Base-by-base conservation (phyloP, 1,140 invertebrate genomes). In the Zaprionus africanus region DNA sequence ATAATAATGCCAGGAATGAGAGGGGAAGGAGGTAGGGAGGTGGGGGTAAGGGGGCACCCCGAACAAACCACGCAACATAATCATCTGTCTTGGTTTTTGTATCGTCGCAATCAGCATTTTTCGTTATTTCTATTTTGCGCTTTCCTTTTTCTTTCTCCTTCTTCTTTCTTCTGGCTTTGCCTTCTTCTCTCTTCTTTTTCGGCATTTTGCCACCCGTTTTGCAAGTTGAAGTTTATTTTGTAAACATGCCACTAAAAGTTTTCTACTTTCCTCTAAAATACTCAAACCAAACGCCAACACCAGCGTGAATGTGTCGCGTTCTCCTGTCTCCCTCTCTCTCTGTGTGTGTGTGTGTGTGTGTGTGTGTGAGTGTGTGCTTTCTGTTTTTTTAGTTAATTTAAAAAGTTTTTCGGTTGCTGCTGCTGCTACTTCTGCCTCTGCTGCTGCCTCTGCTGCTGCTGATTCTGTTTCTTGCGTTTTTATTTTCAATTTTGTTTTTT, bases 191-290 rank as follows among this genome's bases (percentile, higher is more conserved):
- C 22, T 22, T 22, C 80, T 81, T 75, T 76, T 79, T 68, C 11
- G 19, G 4, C 34, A 22, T 49, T 83, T 54, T 62, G 38, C 13
- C 38, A 73, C 26, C 63, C 70, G 74, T 88, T 87, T 81, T 84
- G 85, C 84, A 81, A 88, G 78, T 77, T 88, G 81, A 87, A 87
- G 81, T 90, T 90, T 90, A 90, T 90, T 90, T 90, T 90, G 85
- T 90, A 86, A 90, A 90, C 85, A 90, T 90, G 85, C 85, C 85
- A 90, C 85, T 90, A 90, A 90, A 90, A 90, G 86, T 90, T 90
- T 90, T 90, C 85, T 86, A 90, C 85, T 90, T 90, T 90, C 79
- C 85, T 90, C 86, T 90, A 90, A 90, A 90, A 90, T 90, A 77
- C 85, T 88, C 85, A 88, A 90, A 90, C 85, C 85, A 75, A 88